phyloP scores from a whole-genome alignment of 2,888 invertebrate genomes.

The Cepaea hortensis region DNA sequence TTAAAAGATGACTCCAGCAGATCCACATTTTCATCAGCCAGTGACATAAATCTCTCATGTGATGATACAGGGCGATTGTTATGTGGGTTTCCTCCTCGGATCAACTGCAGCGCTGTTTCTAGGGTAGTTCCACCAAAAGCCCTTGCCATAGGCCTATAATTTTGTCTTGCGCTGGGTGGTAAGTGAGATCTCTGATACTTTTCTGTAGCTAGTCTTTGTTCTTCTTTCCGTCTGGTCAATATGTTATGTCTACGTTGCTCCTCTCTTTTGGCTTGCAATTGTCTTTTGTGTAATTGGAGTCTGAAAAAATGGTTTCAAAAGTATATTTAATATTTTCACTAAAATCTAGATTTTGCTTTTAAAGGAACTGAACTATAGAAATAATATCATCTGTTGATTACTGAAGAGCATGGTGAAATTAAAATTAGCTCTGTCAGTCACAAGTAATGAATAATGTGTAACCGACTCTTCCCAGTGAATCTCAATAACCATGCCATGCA shows the following conservation, averaged over 20 bases:
- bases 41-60: constrained; percentile 42
- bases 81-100: constrained; percentile 61
- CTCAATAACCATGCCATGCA: too few species aligned
- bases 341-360: too few species aligned
- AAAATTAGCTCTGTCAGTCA: too few species aligned
- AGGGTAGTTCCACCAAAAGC: constrained; percentile 52
- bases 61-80: constrained; percentile 46
- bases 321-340: too few species aligned
- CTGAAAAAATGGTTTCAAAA: constrained; percentile 52
- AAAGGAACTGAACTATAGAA: too few species aligned
- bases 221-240: constrained; percentile 65
- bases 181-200: constrained; percentile 70
- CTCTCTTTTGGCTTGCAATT: constrained; percentile 65
- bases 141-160: constrained; percentile 48
- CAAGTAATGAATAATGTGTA: too few species aligned
- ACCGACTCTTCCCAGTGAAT: too few species aligned
- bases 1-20: constrained; percentile 61
- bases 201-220: constrained; percentile 72
- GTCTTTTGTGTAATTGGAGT: constrained; percentile 65
- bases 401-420: too few species aligned
- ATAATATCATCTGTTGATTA: too few species aligned
- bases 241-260: constrained; percentile 73
- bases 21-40: constrained; percentile 56
- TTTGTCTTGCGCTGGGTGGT: constrained; percentile 52
- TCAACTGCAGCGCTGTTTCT: constrained; percentile 68